Conservation (phyloP, 1,140 invertebrate genomes). For the Asobara japonica region DNA sequence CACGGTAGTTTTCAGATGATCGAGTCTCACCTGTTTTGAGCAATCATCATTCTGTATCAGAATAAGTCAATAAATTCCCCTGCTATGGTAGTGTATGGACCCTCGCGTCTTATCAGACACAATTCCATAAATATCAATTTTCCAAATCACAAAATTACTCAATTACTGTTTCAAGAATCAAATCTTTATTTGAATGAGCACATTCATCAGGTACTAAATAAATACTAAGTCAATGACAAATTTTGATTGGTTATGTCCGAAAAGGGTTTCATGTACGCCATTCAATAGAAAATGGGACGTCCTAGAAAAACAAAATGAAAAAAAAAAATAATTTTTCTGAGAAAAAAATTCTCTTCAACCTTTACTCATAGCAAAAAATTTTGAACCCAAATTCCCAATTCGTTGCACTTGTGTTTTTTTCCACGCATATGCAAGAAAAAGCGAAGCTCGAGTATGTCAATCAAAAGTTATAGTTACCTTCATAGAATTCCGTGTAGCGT, state of each 20-base stretch:
- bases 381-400: not conserved
- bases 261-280: not conserved
- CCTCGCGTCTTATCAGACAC: not conserved
- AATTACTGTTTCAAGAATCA: not conserved
- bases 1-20: not conserved
- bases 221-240: not conserved
- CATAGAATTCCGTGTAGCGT: not conserved
- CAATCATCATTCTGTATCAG: not conserved
- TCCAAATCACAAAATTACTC: not conserved
- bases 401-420: not conserved
- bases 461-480: conserved; percentile 15
- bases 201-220: not conserved
- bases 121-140: not conserved
- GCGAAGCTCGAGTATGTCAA: not conserved
- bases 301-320: not conserved
- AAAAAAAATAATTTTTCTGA: not conserved
- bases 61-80: not conserved
- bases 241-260: not conserved
- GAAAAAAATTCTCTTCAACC: not conserved
- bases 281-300: not conserved
- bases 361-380: not conserved
- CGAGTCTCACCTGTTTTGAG: not conserved
- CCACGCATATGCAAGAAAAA: not conserved
- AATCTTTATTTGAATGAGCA: not conserved
- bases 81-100: not conserved